These are phyloP conservation scores for Mola mola DNA, from an alignment of 2,113 vertebrate genomes.

Conservation along the genomic window DNA sequence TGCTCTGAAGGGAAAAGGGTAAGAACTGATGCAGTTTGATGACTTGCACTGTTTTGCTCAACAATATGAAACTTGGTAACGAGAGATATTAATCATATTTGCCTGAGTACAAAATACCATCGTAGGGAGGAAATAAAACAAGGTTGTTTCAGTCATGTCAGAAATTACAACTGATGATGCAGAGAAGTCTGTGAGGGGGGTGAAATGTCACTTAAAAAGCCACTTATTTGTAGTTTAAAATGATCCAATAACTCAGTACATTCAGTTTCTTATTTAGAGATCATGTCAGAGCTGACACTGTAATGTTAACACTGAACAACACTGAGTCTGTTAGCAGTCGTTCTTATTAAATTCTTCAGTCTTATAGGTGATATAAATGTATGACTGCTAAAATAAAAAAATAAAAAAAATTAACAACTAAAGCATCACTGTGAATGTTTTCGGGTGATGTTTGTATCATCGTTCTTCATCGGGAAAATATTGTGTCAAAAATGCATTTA, in stretches of 20 bases:
- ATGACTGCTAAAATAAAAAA: too few species aligned
- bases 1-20: slow-evolving; percentile 92
- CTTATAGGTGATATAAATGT: too few species aligned
- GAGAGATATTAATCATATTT: slow-evolving; percentile 43
- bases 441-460: too few species aligned
- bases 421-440: too few species aligned
- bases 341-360: too few species aligned
- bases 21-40: slow-evolving; percentile 50
- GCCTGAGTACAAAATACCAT: slow-evolving; percentile 45
- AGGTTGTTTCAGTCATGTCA: slow-evolving; percentile 12
- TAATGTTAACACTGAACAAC: slow-evolving; percentile 12
- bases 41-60: slow-evolving; percentile 2
- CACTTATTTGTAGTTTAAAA: slow-evolving; percentile 50
- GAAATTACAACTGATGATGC: slow-evolving; percentile 31
- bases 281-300: not conserved
- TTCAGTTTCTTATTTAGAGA: not conserved
- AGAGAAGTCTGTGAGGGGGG: slow-evolving; percentile 12
- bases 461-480: too few species aligned
- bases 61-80: slow-evolving; percentile 1
- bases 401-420: not conserved
- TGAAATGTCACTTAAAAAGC: slow-evolving; percentile 59
- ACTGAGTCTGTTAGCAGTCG: too few species aligned
- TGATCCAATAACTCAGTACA: not conserved
- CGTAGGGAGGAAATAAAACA: not conserved
- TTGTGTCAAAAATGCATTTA: too few species aligned